Base-by-base conservation (phyloP, 2,888 invertebrate genomes). In the Nemotelus pantherinus region DNA sequence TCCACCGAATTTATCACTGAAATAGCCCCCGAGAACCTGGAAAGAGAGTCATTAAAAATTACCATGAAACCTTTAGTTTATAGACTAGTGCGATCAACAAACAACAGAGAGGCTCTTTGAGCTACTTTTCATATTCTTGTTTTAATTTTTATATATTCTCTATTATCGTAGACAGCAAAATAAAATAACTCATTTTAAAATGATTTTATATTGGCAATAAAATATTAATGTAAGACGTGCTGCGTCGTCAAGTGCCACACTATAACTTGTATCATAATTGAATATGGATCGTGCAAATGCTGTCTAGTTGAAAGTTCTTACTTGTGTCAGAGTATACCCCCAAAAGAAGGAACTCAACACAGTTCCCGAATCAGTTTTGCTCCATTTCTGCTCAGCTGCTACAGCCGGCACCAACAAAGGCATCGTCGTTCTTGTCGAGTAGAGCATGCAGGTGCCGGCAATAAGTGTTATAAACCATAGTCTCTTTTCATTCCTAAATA, bases 261-360 rank as follows among this genome's bases (percentile, higher is more conserved):
- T 25, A 25, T 25, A 25, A 25, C 25, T 25, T 25, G 25, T 25
- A 25, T 25, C 25, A 25, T 25, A 25, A 25, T 25, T 25, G 25
- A 25, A 25, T 25, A 25, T 25, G 0, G 25, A 25, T 25, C 25
- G 25, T 25, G 25, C 25, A 25, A 1, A 25, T 25, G 25, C 25
- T 1, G 25, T 25, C 25, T 25, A 25, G 25, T 25, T 25, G 25
- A 25, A 53, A 10, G 10, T 53, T 53, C 67, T 75, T 58, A 89
- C 88, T 84, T 90, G 90, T 0, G 93, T 93, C 79, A 92, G 84
- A 0, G 91, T 91, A 82, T 93, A 93, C 68, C 93, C 93, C 92
- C 93, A 93, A 84, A 93, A 93, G 83, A 93, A 93, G 44, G 92
- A 91, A 43, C 92, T 92, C 45, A 93, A 85, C 70, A 93, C 90